Base-by-base conservation (phyloP, 2,888 invertebrate species). In the Prosapia bicincta region DNA sequence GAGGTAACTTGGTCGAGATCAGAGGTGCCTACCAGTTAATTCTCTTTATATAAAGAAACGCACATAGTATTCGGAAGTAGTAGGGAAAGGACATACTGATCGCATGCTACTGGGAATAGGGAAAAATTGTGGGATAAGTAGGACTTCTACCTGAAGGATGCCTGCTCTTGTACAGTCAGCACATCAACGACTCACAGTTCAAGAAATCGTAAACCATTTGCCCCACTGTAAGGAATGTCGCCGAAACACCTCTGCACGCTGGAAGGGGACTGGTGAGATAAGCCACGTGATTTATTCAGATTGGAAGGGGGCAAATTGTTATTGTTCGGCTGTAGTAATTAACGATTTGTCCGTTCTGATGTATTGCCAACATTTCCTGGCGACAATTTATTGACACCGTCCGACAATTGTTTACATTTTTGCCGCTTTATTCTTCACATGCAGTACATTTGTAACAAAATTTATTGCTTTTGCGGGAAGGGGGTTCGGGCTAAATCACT, bases 301-400 rank as follows among this genome's bases (percentile, higher is more conserved):
- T 2, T 20, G 54, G 54, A 20, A 43, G 43, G 43, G 26, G 75
- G 71, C 75, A 75, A 75, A 75, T 75, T 71, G 75, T 75, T 67
- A 75, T 75, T 75, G 75, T 75, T 75, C 24, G 68, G 38, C 20
- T 9, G n/a, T 30, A 67, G 69, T 71, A 75, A 75, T 75, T 75
- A 75, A 75, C 75, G 26, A 26, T 26, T 67, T 26, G 67, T 26
- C 26, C 3, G 13, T 15, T 24, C 26, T 67, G 26, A 26, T 26
- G 25, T 26, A 67, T 67, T 1, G 67, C 26, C 26, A n/a, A 5
- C 32, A 30, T 71, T 71, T 71, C 71, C 71, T 43, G 20, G 20
- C 20, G 54, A 54, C 54, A 20, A 54, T 54, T 54, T 54, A 54
- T 54, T 20, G 54, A 54, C 54, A 54, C 54, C 54, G 20, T 54